A percentile compares a stretch with the other conserved stretches of the same genome.
These are phyloP conservation scores for Sebastes reedi DNA, from an alignment of 2,797 vertebrate species.

Conservation along the genomic window DNA sequence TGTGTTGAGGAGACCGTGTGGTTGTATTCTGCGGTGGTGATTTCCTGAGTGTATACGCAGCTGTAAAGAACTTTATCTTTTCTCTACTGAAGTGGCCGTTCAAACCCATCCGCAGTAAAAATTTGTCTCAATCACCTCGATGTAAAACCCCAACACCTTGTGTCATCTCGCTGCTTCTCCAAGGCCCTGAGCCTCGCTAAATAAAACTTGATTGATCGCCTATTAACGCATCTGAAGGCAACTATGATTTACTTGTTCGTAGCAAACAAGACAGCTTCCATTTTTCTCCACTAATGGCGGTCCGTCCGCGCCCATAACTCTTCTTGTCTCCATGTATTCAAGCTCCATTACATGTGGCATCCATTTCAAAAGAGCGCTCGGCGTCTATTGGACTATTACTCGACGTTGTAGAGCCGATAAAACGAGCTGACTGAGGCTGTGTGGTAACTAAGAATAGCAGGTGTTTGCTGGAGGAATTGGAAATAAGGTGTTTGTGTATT, in stretches of 20 bases:
- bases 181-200: slow-evolving; percentile 66
- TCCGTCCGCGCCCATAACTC: slow-evolving; percentile 68
- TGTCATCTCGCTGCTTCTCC: slow-evolving; percentile 45
- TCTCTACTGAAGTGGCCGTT: slow-evolving; percentile 29
- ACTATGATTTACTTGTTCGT: slow-evolving; percentile 77
- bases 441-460: slow-evolving; percentile 44
- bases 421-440: slow-evolving; percentile 6
- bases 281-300: slow-evolving; percentile 79
- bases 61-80: slow-evolving; percentile 22
- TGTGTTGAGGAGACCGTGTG: neutral
- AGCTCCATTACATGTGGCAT: slow-evolving; percentile 67
- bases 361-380: slow-evolving; percentile 49
- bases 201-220: slow-evolving; percentile 77
- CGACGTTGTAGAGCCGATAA: slow-evolving; percentile 44
- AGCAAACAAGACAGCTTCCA: slow-evolving; percentile 75
- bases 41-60: neutral
- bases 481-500: slow-evolving; percentile 22
- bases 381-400: slow-evolving; percentile 41
- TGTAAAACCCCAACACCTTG: slow-evolving; percentile 43
- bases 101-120: slow-evolving; percentile 2
- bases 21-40: neutral
- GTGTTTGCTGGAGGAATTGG: slow-evolving; percentile 22
- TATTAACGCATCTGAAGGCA: slow-evolving; percentile 75
- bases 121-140: slow-evolving; percentile 57
- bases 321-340: slow-evolving; percentile 70